A percentile compares a stretch with the other conserved stretches of the same genome.
Conservation (phyloP, 2,113 vertebrate genomes). For the Sardina pilchardus region DNA sequence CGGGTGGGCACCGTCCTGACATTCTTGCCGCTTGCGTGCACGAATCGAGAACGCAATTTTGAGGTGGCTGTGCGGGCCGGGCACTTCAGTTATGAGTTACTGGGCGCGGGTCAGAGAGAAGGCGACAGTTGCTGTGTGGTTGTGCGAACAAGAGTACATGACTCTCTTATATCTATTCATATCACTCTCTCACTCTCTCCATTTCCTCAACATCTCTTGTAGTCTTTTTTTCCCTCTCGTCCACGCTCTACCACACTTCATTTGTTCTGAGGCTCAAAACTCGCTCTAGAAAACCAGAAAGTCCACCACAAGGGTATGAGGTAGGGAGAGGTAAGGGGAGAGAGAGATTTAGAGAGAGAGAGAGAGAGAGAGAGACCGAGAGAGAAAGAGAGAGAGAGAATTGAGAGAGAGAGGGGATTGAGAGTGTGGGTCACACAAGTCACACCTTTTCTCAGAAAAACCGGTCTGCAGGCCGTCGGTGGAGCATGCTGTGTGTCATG, state of each 20-base stretch:
- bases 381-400: not conserved
- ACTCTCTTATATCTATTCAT: no score
- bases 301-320: not conserved
- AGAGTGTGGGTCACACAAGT: not conserved
- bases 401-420: not conserved
- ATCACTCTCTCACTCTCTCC: not conserved
- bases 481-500: not conserved
- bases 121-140: no score
- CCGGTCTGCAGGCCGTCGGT: not conserved
- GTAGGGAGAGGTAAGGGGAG: not conserved
- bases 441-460: not conserved
- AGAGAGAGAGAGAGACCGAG: not conserved
- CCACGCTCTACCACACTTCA: not conserved
- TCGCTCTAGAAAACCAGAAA: conserved; percentile 35
- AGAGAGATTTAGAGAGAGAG: not conserved
- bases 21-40: no score
- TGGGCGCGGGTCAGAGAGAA: no score
- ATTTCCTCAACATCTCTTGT: not conserved
- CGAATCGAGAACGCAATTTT: no score
- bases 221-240: not conserved
- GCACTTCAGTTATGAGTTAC: no score
- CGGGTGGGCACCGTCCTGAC: no score
- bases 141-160: no score
- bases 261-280: conserved; percentile 19
- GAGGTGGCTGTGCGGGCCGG: no score